A percentile compares a stretch with the other conserved stretches of the same genome.
Evolutionary conservation across 2,113 vertebrate genomes (phyloP).

Genomic region (Neodon shergylaensis): DNA sequence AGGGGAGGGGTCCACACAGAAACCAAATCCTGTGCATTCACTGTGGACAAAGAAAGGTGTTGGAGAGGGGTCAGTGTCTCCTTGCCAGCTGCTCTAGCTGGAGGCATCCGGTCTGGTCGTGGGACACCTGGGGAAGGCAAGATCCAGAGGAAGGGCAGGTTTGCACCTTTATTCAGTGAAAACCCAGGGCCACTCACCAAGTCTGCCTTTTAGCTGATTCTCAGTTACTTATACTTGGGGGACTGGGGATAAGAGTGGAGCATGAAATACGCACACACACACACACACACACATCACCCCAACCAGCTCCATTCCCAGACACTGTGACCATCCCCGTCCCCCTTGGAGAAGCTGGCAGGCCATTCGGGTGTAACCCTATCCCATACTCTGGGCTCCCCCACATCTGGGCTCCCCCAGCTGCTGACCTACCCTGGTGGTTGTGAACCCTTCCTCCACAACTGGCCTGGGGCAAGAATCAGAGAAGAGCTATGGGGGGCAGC

Average conservation of each 20-base stretch:
- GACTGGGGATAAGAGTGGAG: background rate
- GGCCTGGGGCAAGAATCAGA: background rate
- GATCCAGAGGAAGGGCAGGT: background rate
- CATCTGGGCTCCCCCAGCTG: conserved; percentile 79
- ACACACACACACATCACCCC: background rate
- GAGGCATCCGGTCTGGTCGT: conserved; percentile 24
- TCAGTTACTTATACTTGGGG: background rate
- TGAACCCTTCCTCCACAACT: conserved; percentile 46
- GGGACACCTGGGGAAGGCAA: conserved; percentile 25
- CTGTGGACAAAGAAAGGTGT: conserved; percentile 60
- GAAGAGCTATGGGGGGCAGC: conserved; percentile 30
- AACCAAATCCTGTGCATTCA: conserved; percentile 75
- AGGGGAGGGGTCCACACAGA: conserved; percentile 18
- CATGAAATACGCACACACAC: background rate
- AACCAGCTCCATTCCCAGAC: background rate
- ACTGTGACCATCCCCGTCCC: background rate
- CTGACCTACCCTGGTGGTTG: conserved; percentile 7
- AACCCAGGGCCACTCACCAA: background rate
- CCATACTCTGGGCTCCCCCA: conserved; percentile 54
- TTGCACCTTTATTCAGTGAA: background rate
- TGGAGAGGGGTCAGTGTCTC: background rate
- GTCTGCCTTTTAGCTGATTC: background rate
- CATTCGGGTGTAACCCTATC: conserved; percentile 67
- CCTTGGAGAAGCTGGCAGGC: conserved; percentile 25
- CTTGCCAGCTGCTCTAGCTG: conserved; percentile 59